These are phyloP conservation scores for Calyptomena viridis DNA, from an alignment of 2,113 vertebrate genomes.

Conservation along the genomic window DNA sequence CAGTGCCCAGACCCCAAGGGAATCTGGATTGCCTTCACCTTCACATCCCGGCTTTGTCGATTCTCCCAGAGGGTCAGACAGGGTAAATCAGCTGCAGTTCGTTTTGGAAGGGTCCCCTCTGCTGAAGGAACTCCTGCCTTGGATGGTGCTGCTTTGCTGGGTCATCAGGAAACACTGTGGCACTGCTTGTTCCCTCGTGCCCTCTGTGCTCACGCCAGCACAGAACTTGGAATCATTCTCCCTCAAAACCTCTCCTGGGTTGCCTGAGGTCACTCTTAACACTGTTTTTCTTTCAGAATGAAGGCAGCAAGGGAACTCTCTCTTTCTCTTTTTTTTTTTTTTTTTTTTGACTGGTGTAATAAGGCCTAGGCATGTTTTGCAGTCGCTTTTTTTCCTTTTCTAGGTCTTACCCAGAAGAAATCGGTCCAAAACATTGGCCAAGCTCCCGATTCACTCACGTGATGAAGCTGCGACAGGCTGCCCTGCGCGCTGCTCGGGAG, in stretches of 20 bases:
- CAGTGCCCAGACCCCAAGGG: neutral
- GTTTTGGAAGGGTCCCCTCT: neutral
- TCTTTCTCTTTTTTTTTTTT: neutral
- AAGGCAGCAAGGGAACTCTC: neutral
- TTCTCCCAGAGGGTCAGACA: neutral
- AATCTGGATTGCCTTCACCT: neutral
- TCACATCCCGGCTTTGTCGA: neutral
- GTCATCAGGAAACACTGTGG: neutral
- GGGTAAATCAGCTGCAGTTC: neutral
- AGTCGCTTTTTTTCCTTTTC: neutral
- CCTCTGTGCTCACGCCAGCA: neutral
- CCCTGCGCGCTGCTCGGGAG: slow-evolving; percentile 86
- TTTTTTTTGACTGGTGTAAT: neutral
- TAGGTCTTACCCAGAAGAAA: slow-evolving; percentile 92
- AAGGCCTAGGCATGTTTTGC: neutral
- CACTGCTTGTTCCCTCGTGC: neutral
- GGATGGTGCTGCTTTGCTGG: neutral
- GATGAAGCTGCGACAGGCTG: slow-evolving; percentile 94
- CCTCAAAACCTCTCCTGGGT: neutral
- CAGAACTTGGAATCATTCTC: neutral
- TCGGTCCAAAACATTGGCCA: slow-evolving; percentile 95
- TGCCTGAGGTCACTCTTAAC: neutral
- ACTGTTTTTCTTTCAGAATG: neutral
- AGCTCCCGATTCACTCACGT: slow-evolving; percentile 89
- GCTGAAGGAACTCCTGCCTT: neutral